Conservation (phyloP, 2,113 vertebrate genomes). For the Eulacestoma nigropectus region DNA sequence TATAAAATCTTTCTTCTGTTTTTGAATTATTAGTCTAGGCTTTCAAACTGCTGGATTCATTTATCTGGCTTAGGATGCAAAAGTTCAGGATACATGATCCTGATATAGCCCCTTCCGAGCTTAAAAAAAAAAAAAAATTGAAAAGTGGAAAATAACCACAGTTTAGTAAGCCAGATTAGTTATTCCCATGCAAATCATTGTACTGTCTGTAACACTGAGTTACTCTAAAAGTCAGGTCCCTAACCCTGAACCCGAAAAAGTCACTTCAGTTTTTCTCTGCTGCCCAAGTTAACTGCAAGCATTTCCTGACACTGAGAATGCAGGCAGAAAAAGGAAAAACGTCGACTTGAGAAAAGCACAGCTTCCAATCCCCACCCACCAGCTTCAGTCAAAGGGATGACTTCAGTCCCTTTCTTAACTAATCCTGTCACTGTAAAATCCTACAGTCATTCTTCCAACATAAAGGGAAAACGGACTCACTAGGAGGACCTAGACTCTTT, state of each 20-base stretch:
- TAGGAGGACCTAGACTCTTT: slow-evolving; percentile 73
- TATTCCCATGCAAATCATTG: background rate
- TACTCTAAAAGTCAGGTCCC: background rate
- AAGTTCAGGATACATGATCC: background rate
- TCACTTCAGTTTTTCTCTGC: slow-evolving; percentile 1
- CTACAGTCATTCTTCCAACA: slow-evolving; percentile 82
- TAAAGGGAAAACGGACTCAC: slow-evolving; percentile 67
- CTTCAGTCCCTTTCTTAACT: slow-evolving; percentile 67
- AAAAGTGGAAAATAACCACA: background rate
- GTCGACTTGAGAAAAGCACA: slow-evolving; percentile 48
- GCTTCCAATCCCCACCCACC: slow-evolving; percentile 62
- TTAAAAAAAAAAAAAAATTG: background rate
- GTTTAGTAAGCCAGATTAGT: background rate
- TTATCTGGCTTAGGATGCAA: background rate
- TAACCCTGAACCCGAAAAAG: background rate
- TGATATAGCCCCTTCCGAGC: background rate
- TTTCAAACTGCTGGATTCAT: background rate
- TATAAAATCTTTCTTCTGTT: background rate
- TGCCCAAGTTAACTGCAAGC: slow-evolving; percentile 30
- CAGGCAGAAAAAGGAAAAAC: slow-evolving; percentile 47
- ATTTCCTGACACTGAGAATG: slow-evolving; percentile 39
- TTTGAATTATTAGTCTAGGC: background rate
- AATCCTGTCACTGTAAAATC: slow-evolving; percentile 75
- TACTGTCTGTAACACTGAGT: background rate
- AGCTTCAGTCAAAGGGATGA: slow-evolving; percentile 63